A percentile compares a stretch with the other conserved stretches of the same genome.
Evolutionary conservation across 2,113 vertebrate species (phyloP).

Genomic region (Cyprinodon variegatus): DNA sequence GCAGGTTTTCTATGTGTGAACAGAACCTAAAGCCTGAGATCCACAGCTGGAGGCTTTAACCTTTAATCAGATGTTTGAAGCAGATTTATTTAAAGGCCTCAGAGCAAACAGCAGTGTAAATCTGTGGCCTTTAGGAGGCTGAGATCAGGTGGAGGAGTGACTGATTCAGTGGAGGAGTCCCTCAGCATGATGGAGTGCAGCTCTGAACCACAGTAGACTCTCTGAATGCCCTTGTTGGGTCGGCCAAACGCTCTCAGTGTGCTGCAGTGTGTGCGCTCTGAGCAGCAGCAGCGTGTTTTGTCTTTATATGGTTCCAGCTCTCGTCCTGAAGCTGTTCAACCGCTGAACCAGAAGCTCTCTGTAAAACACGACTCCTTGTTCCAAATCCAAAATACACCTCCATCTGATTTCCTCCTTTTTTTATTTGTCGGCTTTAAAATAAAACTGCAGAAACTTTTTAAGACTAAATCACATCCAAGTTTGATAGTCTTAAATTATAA

Average conservation of each 20-base stretch:
- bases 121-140: background rate
- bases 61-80: background rate
- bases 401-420: background rate
- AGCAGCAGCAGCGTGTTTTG: slow-evolving; percentile 57
- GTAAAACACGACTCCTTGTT: background rate
- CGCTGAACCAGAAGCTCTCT: background rate
- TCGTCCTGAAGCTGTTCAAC: slow-evolving; percentile 53
- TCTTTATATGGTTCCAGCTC: slow-evolving; percentile 70
- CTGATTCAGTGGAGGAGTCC: slow-evolving; percentile 21
- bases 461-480: background rate
- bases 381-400: background rate
- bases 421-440: background rate
- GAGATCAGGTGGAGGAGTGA: background rate
- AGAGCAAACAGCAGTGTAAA: too few relatives aligned
- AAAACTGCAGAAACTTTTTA: background rate
- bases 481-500: background rate
- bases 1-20: background rate
- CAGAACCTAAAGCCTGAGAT: background rate
- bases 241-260: slow-evolving; percentile 2
- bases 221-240: slow-evolving; percentile 63
- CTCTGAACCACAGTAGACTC: slow-evolving; percentile 14
- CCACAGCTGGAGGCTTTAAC: background rate
- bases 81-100: background rate
- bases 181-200: slow-evolving; percentile 10
- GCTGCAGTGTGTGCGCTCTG: slow-evolving; percentile 1